Evolutionary conservation across 2,113 vertebrate species (phyloP), one percentile per base, ranked within the genome.

Genomic region (Ophthalmolycus amberensis): DNA sequence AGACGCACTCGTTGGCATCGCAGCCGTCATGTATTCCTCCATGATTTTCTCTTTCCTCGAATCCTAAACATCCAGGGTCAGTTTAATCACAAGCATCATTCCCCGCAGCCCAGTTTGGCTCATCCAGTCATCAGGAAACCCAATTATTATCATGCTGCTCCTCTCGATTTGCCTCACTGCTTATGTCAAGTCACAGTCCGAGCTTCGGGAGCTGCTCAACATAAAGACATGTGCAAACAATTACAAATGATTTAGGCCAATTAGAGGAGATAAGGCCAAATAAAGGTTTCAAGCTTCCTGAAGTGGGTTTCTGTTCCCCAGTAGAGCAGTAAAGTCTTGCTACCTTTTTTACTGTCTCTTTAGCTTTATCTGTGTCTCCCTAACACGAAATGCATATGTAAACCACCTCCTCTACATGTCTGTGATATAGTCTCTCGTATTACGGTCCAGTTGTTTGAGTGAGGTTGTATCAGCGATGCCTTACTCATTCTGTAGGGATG

Each of bases 231-330:
- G 81, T 95, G 94, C 88, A 92, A 94, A 93, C 94, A 92, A 95
- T 96, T 95, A 93, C 90, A 78, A 88, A 89, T 84, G 90, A 95
- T 95, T 95, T 94, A 94, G 94, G 94, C 91, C 95, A 95, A 94
- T 93, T 96, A 95, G 63, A 95, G 95, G 93, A 96, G 93, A 96
- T 95, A 85, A 95, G 95, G 94, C 91, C 95, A 95, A 94, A 92
- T 95, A 94, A 96, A 96, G 95, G 93, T 95, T 83, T 96, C 95
- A 93, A 94, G 94, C 94, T 95, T 95, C 88, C 93, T 95, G 92
- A 96, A 95, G 95, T 94, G 95, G 94, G 84, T 87, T 85, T 76
- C 48, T 73, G 46, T 54, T 79, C 63, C 67, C 67, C 73, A 44
- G 32, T 29, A 59, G 78, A 87, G 75, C 76, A 46, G 44, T 87